phyloP scores from a whole-genome alignment of 2,797 vertebrate species.

The Eospalax fontanierii region DNA sequence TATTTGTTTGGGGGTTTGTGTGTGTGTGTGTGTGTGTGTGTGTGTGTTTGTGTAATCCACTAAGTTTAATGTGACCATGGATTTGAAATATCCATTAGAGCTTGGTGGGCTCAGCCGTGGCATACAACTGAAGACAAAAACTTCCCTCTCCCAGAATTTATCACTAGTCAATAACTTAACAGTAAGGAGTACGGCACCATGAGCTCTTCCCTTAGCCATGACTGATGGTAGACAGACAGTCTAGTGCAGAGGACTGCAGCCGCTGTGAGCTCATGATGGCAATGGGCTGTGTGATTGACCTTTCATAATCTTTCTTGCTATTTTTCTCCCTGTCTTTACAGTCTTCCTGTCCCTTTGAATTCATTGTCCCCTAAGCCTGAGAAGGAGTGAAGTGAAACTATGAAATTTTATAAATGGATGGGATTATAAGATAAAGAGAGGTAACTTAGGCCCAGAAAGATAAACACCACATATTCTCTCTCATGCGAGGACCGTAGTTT shows the following conservation, averaged over 20 bases:
- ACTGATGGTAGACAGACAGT: background rate
- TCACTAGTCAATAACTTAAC: background rate
- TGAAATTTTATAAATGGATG: background rate
- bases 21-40: no score
- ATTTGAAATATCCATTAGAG: background rate
- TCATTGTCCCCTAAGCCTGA: background rate
- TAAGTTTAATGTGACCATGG: background rate
- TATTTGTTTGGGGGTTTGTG: background rate
- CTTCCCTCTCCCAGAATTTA: background rate
- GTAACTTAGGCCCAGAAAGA: no score
- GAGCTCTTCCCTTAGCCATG: background rate
- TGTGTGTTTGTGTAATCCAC: no score
- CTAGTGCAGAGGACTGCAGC: background rate
- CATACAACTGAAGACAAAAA: background rate
- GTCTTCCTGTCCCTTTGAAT: background rate
- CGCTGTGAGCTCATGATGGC: background rate
- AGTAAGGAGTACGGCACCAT: background rate
- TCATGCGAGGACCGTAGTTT: background rate
- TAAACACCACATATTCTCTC: background rate
- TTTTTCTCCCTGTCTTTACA: background rate
- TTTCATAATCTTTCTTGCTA: background rate
- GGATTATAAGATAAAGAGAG: background rate
- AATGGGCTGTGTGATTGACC: no score
- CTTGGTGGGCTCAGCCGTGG: background rate
- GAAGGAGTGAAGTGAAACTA: background rate